Base-by-base conservation (phyloP, 2,888 invertebrate species). In the Glaucopsyche alexis region DNA sequence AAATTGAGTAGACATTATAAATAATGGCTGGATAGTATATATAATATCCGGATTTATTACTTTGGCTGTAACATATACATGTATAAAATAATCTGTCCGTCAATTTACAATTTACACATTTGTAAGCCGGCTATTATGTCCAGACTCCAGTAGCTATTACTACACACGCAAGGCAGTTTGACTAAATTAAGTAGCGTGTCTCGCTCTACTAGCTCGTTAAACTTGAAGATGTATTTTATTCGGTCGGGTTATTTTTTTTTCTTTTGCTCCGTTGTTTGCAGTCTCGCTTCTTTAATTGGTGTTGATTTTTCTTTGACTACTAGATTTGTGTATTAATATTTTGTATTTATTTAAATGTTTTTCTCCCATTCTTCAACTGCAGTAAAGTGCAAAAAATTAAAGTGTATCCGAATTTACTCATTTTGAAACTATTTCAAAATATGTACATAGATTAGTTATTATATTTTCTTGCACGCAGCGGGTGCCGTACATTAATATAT, bases 91-190 rank as follows among this genome's bases (percentile, higher is more conserved):
- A 60, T 60, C 60, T 60, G 60, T 60, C 29, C 29, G 60, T 38
- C 60, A 60, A 60, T 60, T 60, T 60, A 60, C 60, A 60, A 60
- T 60, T 60, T 60, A 60, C 60, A 60, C 60, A 60, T 60, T 60
- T 60, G 60, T 60, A 60, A 38, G 29, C 60, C 29, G 60, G 8
- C 60, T 60, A 60, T 60, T 60, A 60, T 60, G 60, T 11, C 60
- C 60, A 29, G 29, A 29, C 29, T 29, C 29, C 29, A 2, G 60
- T 60, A 60, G 60, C 60, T 14, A 60, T 60, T 60, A 60, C n/a
- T 60, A 38, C 29, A 60, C 60, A 60, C 60, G 60, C 60, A 29
- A 60, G 29, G 60, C 60, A 29, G 60, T 19, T 29, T 9, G 29
- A 60, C 60, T 13, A 60, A 60, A 60, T 60, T 60, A 60, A 60